phyloP scores from a whole-genome alignment of 1,140 invertebrate genomes.

The Orius insidiosus region DNA sequence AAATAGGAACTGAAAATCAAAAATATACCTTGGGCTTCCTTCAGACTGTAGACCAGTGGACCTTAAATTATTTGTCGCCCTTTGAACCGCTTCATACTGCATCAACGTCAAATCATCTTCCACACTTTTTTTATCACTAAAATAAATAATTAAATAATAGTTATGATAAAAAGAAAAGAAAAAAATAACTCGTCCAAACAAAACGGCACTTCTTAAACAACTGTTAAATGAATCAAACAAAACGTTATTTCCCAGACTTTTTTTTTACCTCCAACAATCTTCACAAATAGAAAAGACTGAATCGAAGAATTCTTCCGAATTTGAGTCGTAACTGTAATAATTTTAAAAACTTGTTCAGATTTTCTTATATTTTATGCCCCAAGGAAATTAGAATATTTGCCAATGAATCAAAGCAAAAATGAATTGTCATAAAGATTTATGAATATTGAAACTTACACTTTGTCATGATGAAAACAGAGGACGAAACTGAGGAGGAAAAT shows the following conservation, averaged over 20 bases:
- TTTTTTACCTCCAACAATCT: slow-evolving; percentile 18
- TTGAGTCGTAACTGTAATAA: slow-evolving; percentile 18
- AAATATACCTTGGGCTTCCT: slow-evolving; percentile 10
- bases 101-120: slow-evolving; percentile 22
- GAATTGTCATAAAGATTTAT: background rate
- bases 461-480: slow-evolving; percentile 57
- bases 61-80: slow-evolving; percentile 22
- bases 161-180: slow-evolving; percentile 1
- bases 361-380: too few relatives aligned
- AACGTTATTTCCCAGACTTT: background rate
- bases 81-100: slow-evolving; percentile 24
- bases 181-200: slow-evolving; percentile 3
- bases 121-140: background rate
- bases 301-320: slow-evolving; percentile 19
- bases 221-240: slow-evolving; percentile 10
- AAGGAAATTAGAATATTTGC: too few relatives aligned
- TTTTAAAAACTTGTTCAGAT: slow-evolving; percentile 1
- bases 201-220: background rate
- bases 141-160: background rate
- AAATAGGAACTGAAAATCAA: background rate
- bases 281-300: slow-evolving; percentile 21
- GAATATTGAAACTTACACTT: slow-evolving; percentile 44
- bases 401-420: background rate
- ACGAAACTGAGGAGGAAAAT: slow-evolving; percentile 47
- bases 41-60: slow-evolving; percentile 17